A percentile compares a stretch with the other conserved stretches of the same genome.
Evolutionary conservation across 2,113 vertebrate genomes (phyloP).

Genomic region (Lamprologus callipterus): DNA sequence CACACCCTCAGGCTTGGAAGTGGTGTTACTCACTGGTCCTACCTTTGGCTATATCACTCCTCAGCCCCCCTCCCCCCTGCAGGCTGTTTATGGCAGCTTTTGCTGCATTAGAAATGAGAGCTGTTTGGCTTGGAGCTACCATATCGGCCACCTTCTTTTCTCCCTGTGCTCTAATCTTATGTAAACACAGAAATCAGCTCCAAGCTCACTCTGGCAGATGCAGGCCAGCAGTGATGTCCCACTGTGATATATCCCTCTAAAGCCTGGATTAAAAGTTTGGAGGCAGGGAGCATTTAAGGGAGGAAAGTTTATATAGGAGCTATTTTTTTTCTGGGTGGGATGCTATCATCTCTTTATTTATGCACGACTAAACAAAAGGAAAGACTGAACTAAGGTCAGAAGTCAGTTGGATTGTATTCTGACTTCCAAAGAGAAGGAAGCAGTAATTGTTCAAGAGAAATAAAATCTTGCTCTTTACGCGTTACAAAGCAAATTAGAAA

Average conservation of each 20-base stretch:
- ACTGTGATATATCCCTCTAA: slow-evolving; percentile 50
- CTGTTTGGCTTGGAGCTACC: slow-evolving; percentile 39
- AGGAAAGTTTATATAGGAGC: slow-evolving; percentile 1
- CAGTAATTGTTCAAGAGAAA: neutral
- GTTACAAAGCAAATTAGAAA: neutral
- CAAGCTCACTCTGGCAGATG: slow-evolving; percentile 48
- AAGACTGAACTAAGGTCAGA: neutral
- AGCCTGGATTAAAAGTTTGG: slow-evolving; percentile 60
- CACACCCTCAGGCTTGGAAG: neutral
- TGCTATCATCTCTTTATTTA: slow-evolving; percentile 8
- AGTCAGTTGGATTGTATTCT: neutral
- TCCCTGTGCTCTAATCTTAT: slow-evolving; percentile 56
- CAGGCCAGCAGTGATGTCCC: slow-evolving; percentile 52
- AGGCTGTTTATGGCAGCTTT: slow-evolving; percentile 53
- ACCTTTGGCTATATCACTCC: slow-evolving; percentile 35
- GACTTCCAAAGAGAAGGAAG: neutral
- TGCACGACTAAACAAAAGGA: neutral
- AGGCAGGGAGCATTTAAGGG: slow-evolving; percentile 11
- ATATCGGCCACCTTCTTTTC: slow-evolving; percentile 45
- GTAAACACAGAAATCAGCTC: slow-evolving; percentile 64
- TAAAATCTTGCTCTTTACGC: neutral
- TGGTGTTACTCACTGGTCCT: slow-evolving; percentile 33
- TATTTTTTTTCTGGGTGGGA: neutral
- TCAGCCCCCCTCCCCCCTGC: slow-evolving; percentile 5
- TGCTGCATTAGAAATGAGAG: slow-evolving; percentile 47